Evolutionary conservation across 92 coral and sea anemone genomes (phyloP).

Genomic region (Parazoanthus darwini): DNA sequence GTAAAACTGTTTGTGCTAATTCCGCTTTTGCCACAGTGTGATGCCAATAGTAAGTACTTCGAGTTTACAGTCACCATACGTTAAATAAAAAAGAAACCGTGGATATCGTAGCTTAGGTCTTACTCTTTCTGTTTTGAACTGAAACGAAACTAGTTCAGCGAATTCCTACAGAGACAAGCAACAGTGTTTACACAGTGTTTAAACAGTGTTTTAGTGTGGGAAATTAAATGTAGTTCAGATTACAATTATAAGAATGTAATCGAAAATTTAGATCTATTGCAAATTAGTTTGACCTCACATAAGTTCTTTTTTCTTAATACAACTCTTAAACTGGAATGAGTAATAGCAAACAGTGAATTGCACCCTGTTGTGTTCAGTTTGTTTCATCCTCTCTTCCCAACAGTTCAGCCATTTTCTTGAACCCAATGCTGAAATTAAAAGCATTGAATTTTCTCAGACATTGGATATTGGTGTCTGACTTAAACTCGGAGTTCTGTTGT

Average conservation of each 20-base stretch:
- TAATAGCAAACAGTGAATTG: too few relatives aligned
- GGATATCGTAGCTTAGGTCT: too few relatives aligned
- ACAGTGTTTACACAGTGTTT: too few relatives aligned
- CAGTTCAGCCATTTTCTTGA: background rate
- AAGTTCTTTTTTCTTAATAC: background rate
- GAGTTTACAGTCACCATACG: background rate
- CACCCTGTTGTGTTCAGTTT: background rate
- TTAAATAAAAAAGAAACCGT: too few relatives aligned
- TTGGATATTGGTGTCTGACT: too few relatives aligned
- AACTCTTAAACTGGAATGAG: too few relatives aligned
- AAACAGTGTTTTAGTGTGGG: too few relatives aligned
- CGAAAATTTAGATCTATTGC: background rate
- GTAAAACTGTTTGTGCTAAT: background rate
- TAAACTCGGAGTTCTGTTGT: too few relatives aligned
- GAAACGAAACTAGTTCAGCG: slow-evolving; percentile 3
- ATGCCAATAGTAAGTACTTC: slow-evolving; percentile 2
- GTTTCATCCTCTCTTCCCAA: too few relatives aligned
- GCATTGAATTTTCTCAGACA: background rate
- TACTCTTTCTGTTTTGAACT: background rate
- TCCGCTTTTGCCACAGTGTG: background rate
- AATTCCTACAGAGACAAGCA: slow-evolving; percentile 20
- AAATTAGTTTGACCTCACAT: background rate
- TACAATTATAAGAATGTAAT: slow-evolving; percentile 3
- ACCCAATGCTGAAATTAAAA: background rate
- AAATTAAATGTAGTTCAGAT: background rate